phyloP scores from a whole-genome alignment of 2,888 invertebrate genomes.

The Synergus japonicus region DNA sequence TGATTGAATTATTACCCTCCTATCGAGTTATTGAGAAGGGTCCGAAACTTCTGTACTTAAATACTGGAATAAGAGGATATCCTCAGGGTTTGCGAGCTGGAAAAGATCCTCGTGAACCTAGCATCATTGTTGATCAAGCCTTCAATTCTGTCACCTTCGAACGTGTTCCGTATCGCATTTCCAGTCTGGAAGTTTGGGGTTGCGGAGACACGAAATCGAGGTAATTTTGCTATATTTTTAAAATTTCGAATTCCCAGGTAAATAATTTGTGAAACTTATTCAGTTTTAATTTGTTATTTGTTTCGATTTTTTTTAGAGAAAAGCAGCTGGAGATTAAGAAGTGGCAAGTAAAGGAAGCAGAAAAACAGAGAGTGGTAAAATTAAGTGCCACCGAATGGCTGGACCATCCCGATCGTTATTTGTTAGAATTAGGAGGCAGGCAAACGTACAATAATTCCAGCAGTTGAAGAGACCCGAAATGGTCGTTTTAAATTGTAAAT shows the following conservation, averaged over 20 bases:
- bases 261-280: too few species aligned
- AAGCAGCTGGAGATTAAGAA: conserved; percentile 93
- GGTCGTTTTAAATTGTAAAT: conserved; percentile 45
- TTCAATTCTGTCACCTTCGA: conserved; percentile 71
- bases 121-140: conserved; percentile 83
- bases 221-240: conserved; percentile 68
- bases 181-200: conserved; percentile 87
- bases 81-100: conserved; percentile 91
- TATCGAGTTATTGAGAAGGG: conserved; percentile 82
- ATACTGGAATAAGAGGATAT: conserved; percentile 90
- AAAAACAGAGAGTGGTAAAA: conserved; percentile 91
- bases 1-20: conserved; percentile 88
- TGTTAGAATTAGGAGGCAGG: conserved; percentile 91
- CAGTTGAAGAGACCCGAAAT: conserved; percentile 62
- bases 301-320: conserved; percentile 79
- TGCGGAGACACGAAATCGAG: conserved; percentile 85
- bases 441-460: conserved; percentile 87
- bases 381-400: conserved; percentile 94
- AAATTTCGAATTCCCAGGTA: too few species aligned
- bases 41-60: conserved; percentile 90
- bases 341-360: conserved; percentile 94
- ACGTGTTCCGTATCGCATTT: conserved; percentile 78
- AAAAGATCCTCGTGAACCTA: conserved; percentile 86
- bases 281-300: neutral
- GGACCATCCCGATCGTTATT: conserved; percentile 96